phyloP scores from a whole-genome alignment of 2,113 vertebrate species.

The Ceratotherium simum region DNA sequence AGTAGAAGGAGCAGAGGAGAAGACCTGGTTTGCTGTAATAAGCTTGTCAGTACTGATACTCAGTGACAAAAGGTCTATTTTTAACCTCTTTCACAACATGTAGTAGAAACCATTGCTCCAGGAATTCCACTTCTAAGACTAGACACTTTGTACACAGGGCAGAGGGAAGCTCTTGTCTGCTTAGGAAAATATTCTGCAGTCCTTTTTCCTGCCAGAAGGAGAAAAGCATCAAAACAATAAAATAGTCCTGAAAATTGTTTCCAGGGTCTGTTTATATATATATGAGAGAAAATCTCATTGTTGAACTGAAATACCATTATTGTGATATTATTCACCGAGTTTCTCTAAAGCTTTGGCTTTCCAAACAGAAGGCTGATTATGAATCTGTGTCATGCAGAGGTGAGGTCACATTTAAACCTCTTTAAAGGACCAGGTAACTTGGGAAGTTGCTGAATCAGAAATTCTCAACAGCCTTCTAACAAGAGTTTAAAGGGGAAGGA shows the following conservation, averaged over 20 bases:
- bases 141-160: neutral
- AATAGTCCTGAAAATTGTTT: conserved; percentile 55
- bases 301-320: conserved; percentile 62
- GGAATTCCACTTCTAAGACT: neutral
- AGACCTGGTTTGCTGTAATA: neutral
- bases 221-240: conserved; percentile 58
- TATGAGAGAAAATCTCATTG: conserved; percentile 45
- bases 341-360: conserved; percentile 56
- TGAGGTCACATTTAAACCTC: conserved; percentile 43
- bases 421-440: neutral
- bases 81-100: neutral
- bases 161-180: neutral
- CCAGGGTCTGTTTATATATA: conserved; percentile 7
- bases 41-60: neutral
- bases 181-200: conserved; percentile 29
- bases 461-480: neutral
- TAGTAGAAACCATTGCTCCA: neutral
- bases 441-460: conserved; percentile 55
- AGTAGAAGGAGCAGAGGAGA: neutral
- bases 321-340: conserved; percentile 44
- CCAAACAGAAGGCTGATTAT: conserved; percentile 19
- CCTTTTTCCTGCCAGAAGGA: conserved; percentile 7
- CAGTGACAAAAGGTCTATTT: neutral
- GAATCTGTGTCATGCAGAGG: neutral
- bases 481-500: conserved; percentile 21